Percentiles rank a stretch among this genome's conserved stretches.
These are phyloP conservation scores for Cyclopterus lumpus DNA, from an alignment of 2,797 vertebrate species.

Conservation along the genomic window DNA sequence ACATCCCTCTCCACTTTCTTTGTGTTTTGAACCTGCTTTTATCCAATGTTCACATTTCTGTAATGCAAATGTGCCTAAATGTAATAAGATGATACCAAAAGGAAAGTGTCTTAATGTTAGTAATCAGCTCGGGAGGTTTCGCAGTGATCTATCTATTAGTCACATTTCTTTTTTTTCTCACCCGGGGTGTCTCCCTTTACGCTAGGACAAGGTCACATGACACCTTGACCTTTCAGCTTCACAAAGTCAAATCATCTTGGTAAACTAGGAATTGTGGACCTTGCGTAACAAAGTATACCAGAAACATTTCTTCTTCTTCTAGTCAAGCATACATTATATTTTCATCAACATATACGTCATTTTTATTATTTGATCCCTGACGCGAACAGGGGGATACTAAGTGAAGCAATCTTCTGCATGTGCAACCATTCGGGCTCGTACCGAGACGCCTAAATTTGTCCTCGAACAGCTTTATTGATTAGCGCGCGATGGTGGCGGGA, in stretches of 20 bases:
- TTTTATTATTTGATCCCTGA: slow-evolving; percentile 10
- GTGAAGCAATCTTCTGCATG: slow-evolving; percentile 18
- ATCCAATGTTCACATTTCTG: background rate
- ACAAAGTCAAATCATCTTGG: background rate
- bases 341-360: slow-evolving; percentile 3
- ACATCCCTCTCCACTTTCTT: too few species aligned
- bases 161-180: background rate
- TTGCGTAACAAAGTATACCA: background rate
- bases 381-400: slow-evolving; percentile 12
- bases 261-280: background rate
- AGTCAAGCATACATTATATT: slow-evolving; percentile 6
- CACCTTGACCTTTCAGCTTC: background rate
- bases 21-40: background rate
- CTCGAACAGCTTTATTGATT: slow-evolving; percentile 40
- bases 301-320: background rate
- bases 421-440: slow-evolving; percentile 2
- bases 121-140: background rate
- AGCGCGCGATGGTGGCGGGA: background rate
- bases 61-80: background rate
- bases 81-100: background rate
- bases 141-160: background rate
- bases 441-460: slow-evolving; percentile 23
- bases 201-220: background rate
- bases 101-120: background rate
- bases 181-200: background rate